phyloP scores from a whole-genome alignment of 2,797 vertebrate genomes.

The Delichon dasypus region DNA sequence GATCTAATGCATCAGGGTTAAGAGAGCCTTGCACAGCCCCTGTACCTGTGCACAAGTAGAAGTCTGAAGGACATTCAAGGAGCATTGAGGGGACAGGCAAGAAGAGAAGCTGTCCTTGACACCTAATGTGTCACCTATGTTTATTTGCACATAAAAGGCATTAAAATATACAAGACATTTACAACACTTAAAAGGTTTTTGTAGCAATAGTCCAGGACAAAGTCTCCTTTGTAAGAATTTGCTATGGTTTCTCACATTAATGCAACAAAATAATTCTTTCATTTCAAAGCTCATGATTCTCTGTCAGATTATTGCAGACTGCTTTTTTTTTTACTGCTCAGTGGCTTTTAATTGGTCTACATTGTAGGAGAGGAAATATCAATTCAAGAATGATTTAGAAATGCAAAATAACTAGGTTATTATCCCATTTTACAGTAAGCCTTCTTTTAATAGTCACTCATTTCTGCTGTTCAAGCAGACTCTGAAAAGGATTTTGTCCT shows the following conservation, averaged over 20 bases:
- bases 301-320: conserved; percentile 40
- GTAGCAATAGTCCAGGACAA: not conserved
- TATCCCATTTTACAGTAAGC: conserved; percentile 60
- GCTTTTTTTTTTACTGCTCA: conserved; percentile 21
- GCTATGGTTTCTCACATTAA: not conserved
- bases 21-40: not conserved
- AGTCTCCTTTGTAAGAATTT: not conserved
- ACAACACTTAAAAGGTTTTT: not conserved
- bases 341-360: conserved; percentile 44
- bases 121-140: not conserved
- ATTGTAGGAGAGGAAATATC: conserved; percentile 25
- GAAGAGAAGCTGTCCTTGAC: not conserved
- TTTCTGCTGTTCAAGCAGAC: conserved; percentile 64
- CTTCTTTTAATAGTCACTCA: conserved; percentile 62
- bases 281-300: conserved; percentile 18
- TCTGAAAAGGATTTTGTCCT: conserved; percentile 65
- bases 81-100: not conserved
- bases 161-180: not conserved
- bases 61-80: not conserved
- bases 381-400: conserved; percentile 45
- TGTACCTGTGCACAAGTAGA: not conserved
- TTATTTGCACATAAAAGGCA: not conserved
- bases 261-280: conserved; percentile 26
- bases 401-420: conserved; percentile 56
- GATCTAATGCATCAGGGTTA: not conserved